These are phyloP conservation scores for Delphinapterus leucas DNA, from an alignment of 2,113 vertebrate genomes.

Conservation along the genomic window DNA sequence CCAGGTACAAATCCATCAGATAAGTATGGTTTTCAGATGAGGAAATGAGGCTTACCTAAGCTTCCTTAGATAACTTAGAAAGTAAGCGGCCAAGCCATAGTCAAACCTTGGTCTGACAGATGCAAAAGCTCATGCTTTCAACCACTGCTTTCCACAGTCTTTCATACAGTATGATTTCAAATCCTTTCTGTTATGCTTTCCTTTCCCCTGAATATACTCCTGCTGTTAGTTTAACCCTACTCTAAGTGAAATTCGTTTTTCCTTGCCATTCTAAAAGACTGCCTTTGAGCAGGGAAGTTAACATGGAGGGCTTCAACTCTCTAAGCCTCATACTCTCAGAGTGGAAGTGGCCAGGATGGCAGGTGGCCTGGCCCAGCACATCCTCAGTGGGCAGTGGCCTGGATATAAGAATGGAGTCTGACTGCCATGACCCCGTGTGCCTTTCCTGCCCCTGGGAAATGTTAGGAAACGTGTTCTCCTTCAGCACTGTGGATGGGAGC, in stretches of 20 bases:
- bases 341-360: neutral
- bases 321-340: neutral
- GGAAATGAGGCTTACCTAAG: neutral
- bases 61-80: neutral
- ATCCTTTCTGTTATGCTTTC: conserved; percentile 4
- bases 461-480: neutral
- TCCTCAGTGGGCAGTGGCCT: neutral
- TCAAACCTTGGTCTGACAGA: neutral
- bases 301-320: neutral
- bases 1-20: neutral
- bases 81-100: neutral
- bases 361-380: neutral
- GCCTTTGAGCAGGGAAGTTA: conserved; percentile 8
- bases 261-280: conserved; percentile 16
- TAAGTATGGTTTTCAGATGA: neutral
- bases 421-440: neutral
- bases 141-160: neutral
- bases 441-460: neutral
- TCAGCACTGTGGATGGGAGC: neutral
- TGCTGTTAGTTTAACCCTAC: conserved; percentile 12
- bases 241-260: conserved; percentile 12
- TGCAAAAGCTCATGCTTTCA: neutral
- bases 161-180: neutral
- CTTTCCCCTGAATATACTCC: neutral
- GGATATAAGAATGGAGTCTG: neutral